Percentiles rank a stretch among this genome's conserved stretches.
Conservation (phyloP, 2,113 vertebrate species). For the Fregata magnificens region DNA sequence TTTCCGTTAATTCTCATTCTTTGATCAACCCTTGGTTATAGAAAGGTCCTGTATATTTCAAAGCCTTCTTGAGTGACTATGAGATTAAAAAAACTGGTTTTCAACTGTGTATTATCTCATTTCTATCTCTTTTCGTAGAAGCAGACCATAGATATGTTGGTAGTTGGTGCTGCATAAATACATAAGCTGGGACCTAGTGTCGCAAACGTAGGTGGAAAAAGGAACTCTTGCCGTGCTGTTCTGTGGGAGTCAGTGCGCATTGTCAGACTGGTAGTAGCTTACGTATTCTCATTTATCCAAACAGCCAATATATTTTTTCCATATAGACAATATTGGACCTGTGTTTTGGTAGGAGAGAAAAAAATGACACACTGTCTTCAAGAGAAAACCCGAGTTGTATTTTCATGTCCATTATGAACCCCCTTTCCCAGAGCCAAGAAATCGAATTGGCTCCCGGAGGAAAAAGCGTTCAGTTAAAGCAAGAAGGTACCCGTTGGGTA, state of each 20-base stretch:
- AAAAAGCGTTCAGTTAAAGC: neutral
- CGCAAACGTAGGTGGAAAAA: neutral
- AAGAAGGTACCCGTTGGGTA: neutral
- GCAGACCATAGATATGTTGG: neutral
- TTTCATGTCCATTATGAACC: neutral
- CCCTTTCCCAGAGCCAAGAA: neutral
- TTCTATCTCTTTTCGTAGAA: neutral
- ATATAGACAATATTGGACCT: neutral
- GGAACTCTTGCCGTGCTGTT: neutral
- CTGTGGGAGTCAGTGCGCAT: rapidly evolving
- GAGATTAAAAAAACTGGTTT: neutral
- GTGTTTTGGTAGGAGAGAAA: neutral
- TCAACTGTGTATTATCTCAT: neutral
- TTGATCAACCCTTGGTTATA: neutral
- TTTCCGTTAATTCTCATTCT: neutral
- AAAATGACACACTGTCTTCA: neutral
- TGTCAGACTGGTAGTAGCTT: neutral
- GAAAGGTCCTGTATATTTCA: neutral
- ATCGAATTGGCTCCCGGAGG: neutral
- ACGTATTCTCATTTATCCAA: neutral
- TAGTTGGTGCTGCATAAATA: neutral
- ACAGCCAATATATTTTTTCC: neutral
- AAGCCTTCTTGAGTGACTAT: neutral
- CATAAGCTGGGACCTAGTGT: neutral
- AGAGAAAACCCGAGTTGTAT: neutral